Evolutionary conservation across 2,797 vertebrate species (phyloP).

Genomic region (Acanthurus tractus): DNA sequence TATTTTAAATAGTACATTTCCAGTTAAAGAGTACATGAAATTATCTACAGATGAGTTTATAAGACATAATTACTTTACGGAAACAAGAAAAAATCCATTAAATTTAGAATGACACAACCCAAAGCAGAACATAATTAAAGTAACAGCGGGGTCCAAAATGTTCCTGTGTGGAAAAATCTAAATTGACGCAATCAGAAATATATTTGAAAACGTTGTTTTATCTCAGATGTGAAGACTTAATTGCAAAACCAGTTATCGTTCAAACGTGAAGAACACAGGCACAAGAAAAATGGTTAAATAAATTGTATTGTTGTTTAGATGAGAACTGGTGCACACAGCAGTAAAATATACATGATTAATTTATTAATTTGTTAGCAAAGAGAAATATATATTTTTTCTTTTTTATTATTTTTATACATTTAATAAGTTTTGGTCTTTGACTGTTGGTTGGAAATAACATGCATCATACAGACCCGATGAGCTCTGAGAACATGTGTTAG

Average conservation of each 20-base stretch:
- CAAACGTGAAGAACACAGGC: not conserved
- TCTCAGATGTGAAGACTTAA: not conserved
- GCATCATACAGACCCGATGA: not conserved
- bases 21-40: not conserved
- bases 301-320: slow-evolving; percentile 2
- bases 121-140: not conserved
- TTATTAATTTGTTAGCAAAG: not conserved
- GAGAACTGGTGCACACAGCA: not conserved
- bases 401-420: not conserved
- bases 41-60: not conserved
- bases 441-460: not conserved
- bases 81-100: not conserved
- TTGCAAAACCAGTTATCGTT: not conserved
- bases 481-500: not conserved
- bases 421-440: not conserved
- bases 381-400: too few species aligned
- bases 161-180: not conserved
- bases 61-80: too few species aligned
- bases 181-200: not conserved
- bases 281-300: slow-evolving; percentile 23
- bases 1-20: not conserved
- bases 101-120: not conserved
- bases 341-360: not conserved
- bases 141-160: not conserved
- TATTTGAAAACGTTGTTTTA: not conserved